Conservation (phyloP, 2,888 invertebrate genomes). For the Synergus itoensis region DNA sequence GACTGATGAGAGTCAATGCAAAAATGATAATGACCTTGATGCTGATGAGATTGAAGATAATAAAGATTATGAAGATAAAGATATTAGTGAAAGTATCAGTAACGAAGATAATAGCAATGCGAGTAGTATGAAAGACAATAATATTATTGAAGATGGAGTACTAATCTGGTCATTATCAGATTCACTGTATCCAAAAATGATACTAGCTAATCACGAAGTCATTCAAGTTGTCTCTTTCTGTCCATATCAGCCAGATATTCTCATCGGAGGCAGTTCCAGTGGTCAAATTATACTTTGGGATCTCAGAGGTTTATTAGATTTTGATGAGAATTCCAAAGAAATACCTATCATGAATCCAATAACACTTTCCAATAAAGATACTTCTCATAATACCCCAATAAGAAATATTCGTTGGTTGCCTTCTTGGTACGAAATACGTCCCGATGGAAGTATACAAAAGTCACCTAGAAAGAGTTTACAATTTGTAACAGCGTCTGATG, state of each 20-base stretch:
- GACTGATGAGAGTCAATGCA: neutral
- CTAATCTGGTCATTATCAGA: conserved; percentile 68
- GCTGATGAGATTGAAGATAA: neutral
- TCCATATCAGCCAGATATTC: conserved; percentile 65
- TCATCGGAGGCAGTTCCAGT: conserved; percentile 72
- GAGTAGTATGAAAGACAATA: neutral
- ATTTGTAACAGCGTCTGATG: conserved; percentile 71
- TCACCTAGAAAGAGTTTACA: conserved; percentile 59
- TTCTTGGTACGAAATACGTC: conserved; percentile 57
- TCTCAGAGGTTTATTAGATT: conserved; percentile 53
- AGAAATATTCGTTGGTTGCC: conserved; percentile 72
- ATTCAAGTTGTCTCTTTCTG: conserved; percentile 68
- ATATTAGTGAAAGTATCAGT: neutral
- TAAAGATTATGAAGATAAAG: neutral
- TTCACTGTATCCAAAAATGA: conserved; percentile 63
- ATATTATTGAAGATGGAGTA: conserved; percentile 42
- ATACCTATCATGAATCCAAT: conserved; percentile 22
- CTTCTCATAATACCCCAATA: conserved; percentile 67
- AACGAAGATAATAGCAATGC: neutral
- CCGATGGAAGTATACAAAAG: conserved; percentile 62
- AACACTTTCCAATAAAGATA: conserved; percentile 56
- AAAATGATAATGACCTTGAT: neutral
- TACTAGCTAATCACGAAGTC: conserved; percentile 68
- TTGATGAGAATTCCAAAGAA: conserved; percentile 45
- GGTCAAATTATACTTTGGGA: conserved; percentile 76